Evolutionary conservation across 1,140 invertebrate genomes (phyloP).

Genomic region (Eupristina koningsbergeri): DNA sequence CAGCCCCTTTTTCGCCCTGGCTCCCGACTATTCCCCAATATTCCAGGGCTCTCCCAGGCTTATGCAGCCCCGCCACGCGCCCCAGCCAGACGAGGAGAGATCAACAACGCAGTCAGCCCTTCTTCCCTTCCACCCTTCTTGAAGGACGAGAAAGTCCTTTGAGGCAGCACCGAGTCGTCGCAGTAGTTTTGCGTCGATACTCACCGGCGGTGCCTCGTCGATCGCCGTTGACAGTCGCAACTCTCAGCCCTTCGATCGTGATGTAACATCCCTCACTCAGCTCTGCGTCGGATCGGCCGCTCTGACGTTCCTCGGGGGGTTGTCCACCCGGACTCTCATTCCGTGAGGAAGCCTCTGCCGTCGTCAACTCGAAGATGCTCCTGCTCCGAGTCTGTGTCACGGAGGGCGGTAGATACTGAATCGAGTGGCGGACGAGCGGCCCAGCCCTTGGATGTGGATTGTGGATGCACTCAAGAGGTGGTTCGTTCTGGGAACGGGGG

Average conservation of each 20-base stretch:
- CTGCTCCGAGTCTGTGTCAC: background rate
- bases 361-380: background rate
- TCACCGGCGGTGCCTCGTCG: background rate
- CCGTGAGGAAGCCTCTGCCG: no score
- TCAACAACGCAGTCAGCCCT: no score
- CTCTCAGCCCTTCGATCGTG: background rate
- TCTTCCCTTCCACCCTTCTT: no score
- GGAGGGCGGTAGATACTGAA: no score
- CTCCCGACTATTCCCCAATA: background rate
- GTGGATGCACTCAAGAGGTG: no score
- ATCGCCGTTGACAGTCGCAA: background rate
- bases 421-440: no score
- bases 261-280: no score
- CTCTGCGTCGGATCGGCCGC: background rate
- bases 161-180: background rate
- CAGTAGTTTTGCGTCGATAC: slow-evolving; percentile 39
- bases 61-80: slow-evolving; percentile 2
- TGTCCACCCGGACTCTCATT: background rate
- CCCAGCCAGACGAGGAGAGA: background rate
- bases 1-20: slow-evolving; percentile 35
- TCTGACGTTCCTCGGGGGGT: background rate
- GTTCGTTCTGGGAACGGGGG: no score
- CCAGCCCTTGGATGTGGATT: no score
- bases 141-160: slow-evolving; percentile 15
- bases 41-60: slow-evolving; percentile 18